Evolutionary conservation across 2,888 invertebrate species (phyloP).

Genomic region (Argyresthia albistria): DNA sequence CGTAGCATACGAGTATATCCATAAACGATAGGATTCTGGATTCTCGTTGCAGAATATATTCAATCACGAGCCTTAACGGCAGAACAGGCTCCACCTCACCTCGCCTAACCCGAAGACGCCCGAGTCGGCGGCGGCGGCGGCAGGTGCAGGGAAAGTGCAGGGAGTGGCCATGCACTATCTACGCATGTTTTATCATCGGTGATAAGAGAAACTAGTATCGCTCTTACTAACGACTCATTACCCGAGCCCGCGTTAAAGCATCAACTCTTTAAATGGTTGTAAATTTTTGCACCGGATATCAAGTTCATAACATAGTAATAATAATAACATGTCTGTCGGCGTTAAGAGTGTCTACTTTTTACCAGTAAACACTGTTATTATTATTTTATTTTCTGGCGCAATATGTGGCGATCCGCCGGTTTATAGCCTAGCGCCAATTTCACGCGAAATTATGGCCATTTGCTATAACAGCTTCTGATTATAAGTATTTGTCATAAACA

Average conservation of each 20-base stretch:
- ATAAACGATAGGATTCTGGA: slow-evolving; percentile 33
- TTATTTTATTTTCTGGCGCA: slow-evolving; percentile 1
- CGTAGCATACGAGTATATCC: slow-evolving; percentile 30
- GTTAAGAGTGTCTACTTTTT: slow-evolving; percentile 2
- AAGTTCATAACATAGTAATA: slow-evolving; percentile 11
- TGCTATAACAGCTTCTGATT: slow-evolving; percentile 1
- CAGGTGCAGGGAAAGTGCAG: slow-evolving; percentile 53
- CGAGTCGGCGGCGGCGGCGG: slow-evolving; percentile 6
- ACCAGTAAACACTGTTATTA: not conserved
- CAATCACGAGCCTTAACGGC: slow-evolving; percentile 36
- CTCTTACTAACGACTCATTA: slow-evolving; percentile 44
- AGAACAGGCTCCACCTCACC: slow-evolving; percentile 43
- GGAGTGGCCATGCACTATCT: slow-evolving; percentile 45
- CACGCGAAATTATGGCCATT: slow-evolving; percentile 1
- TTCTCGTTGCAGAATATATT: slow-evolving; percentile 37
- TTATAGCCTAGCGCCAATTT: not conserved
- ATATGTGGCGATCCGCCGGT: not conserved
- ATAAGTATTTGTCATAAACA: slow-evolving; percentile 4
- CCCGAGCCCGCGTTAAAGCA: slow-evolving; percentile 21
- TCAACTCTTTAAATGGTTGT: slow-evolving; percentile 12
- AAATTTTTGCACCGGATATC: slow-evolving; percentile 19
- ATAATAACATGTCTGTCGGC: slow-evolving; percentile 3
- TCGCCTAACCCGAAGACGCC: slow-evolving; percentile 13
- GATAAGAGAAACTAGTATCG: slow-evolving; percentile 63
- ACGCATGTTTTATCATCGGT: slow-evolving; percentile 63